phyloP scores from a whole-genome alignment of 2,113 vertebrate genomes.

The Megaceryle maxima region DNA sequence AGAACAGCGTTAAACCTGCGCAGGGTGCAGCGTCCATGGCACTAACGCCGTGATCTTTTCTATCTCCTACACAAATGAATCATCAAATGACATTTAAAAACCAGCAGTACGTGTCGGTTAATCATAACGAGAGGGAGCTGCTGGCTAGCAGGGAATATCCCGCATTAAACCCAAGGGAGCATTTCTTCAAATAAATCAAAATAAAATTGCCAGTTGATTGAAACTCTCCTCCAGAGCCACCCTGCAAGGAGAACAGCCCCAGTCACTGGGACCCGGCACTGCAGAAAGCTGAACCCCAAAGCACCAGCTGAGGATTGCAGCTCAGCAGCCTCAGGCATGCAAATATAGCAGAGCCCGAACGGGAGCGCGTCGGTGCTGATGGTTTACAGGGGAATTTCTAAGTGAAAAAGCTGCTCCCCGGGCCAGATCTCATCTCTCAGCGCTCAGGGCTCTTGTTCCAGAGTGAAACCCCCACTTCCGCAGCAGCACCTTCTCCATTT shows the following conservation, averaged over 20 bases:
- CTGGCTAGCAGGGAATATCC: neutral
- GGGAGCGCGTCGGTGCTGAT: rapidly evolving
- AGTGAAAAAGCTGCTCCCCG: neutral
- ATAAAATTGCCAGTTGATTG: neutral
- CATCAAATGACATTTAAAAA: slow-evolving; percentile 46
- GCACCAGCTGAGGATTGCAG: neutral
- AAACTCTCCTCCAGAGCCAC: neutral
- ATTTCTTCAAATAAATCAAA: neutral
- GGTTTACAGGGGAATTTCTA: neutral
- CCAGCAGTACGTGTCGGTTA: neutral
- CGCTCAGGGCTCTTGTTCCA: neutral
- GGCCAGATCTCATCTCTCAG: neutral
- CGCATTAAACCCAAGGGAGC: neutral
- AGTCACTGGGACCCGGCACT: rapidly evolving
- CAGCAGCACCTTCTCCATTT: slow-evolving; percentile 44
- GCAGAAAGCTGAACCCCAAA: neutral
- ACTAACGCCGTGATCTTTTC: neutral
- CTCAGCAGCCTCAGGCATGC: neutral
- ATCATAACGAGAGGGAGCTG: slow-evolving; percentile 41
- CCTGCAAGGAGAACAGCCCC: neutral
- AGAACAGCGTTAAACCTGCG: neutral
- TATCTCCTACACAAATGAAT: slow-evolving; percentile 45
- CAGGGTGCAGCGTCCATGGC: neutral
- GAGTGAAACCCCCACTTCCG: slow-evolving; percentile 48
- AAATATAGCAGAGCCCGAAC: neutral